phyloP scores from a whole-genome alignment of 2,113 vertebrate species.

The Synodontis membranacea region DNA sequence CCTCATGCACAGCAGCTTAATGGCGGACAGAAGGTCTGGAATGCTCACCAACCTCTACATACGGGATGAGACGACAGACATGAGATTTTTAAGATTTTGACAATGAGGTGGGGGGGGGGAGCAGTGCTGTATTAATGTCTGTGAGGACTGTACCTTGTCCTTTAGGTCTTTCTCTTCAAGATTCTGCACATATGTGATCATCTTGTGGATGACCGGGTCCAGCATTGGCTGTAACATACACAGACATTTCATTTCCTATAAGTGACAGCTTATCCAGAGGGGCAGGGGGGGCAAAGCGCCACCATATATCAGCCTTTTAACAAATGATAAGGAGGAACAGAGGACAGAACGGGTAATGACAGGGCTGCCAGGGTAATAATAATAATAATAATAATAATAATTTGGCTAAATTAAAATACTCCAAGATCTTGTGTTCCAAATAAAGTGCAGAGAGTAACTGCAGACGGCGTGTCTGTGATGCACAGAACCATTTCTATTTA shows the following conservation, averaged over 20 bases:
- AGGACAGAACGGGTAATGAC: neutral
- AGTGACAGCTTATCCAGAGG: neutral
- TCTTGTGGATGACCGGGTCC: conserved; percentile 96
- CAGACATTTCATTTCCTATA: neutral
- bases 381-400: no score
- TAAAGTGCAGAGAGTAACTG: no score
- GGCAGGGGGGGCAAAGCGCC: neutral
- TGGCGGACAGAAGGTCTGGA: conserved; percentile 94
- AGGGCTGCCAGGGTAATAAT: neutral
- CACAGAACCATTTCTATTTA: no score
- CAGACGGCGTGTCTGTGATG: no score
- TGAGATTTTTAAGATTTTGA: neutral
- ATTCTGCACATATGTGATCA: conserved; percentile 95
- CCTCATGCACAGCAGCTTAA: conserved; percentile 96
- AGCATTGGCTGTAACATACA: conserved; percentile 87
- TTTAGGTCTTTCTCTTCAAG: conserved; percentile 99
- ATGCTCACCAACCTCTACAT: conserved; percentile 91
- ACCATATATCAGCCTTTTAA: neutral
- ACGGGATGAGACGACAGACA: neutral
- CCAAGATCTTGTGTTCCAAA: no score
- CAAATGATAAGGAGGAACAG: neutral
- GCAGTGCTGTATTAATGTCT: neutral
- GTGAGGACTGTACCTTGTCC: conserved; percentile 83
- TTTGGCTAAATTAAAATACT: neutral
- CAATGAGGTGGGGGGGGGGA: no score